Evolutionary conservation across 2,113 vertebrate genomes (phyloP).

Genomic region (Prunella himalayana): DNA sequence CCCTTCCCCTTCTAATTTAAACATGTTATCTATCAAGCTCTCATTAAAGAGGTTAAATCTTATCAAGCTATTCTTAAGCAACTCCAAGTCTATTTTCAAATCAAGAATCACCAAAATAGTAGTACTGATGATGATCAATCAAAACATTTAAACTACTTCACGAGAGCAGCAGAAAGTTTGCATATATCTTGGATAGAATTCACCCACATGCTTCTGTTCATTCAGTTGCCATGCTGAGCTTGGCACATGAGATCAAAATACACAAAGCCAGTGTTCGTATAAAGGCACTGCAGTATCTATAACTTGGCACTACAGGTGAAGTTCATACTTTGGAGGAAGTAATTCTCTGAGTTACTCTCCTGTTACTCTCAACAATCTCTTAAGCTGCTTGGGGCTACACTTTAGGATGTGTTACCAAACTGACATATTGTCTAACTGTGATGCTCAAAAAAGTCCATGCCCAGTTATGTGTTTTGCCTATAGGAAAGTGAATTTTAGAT

Average conservation of each 20-base stretch:
- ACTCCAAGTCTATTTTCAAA: neutral
- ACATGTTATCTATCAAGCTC: constrained; percentile 1
- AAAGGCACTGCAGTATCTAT: neutral
- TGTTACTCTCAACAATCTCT: neutral
- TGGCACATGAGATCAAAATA: neutral
- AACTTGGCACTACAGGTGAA: neutral
- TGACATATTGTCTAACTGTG: neutral
- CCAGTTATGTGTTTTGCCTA: neutral
- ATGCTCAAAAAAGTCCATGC: neutral
- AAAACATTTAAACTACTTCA: neutral
- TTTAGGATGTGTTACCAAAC: neutral
- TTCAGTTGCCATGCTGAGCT: neutral
- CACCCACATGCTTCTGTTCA: neutral
- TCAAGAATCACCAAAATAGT: neutral
- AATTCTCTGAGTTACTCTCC: neutral
- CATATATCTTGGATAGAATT: neutral
- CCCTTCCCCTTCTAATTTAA: constrained; percentile 5
- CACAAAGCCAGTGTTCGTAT: neutral
- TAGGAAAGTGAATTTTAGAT: neutral
- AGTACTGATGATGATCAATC: neutral
- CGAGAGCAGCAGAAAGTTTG: neutral
- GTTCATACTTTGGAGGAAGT: neutral
- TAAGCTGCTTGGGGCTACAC: neutral
- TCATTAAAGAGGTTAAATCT: constrained; percentile 16
- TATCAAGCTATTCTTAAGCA: neutral